Conservation (phyloP, 1,140 invertebrate genomes). For the Penaeus chinensis region DNA sequence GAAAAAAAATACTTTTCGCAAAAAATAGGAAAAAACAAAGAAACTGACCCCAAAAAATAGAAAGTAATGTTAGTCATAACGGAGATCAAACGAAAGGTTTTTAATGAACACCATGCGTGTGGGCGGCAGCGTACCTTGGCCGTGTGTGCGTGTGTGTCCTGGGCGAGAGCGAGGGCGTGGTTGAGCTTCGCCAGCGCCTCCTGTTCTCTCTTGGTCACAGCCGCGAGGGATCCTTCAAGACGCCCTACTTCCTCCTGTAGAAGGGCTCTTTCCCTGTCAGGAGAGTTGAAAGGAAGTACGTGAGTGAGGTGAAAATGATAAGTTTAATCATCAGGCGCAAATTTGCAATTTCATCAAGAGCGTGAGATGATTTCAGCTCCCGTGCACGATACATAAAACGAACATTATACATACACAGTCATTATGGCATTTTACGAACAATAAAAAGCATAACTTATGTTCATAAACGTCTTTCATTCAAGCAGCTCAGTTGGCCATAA, state of each 20-base stretch:
- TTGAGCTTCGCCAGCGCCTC: slow-evolving; percentile 25
- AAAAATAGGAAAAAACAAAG: too few species aligned
- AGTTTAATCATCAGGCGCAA: too few species aligned
- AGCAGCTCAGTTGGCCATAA: too few species aligned
- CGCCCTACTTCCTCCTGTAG: slow-evolving; percentile 23
- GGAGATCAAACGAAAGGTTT: not conserved
- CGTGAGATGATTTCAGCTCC: too few species aligned
- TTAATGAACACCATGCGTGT: not conserved
- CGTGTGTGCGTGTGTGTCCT: slow-evolving; percentile 43
- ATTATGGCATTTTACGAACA: too few species aligned
- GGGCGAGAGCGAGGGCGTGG: slow-evolving; percentile 39
- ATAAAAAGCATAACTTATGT: too few species aligned
- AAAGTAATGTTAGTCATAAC: not conserved
- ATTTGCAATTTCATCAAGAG: too few species aligned
- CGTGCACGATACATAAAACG: too few species aligned
- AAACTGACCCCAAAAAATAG: not conserved
- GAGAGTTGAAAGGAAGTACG: not conserved
- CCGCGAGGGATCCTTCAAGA: slow-evolving; percentile 14
- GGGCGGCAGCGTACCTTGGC: slow-evolving; percentile 8
- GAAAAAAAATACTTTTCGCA: too few species aligned
- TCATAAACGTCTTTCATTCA: too few species aligned
- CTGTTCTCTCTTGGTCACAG: slow-evolving; percentile 32
- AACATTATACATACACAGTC: too few species aligned
- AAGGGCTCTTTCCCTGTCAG: slow-evolving; percentile 32
- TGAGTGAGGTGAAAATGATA: not conserved